Base-by-base conservation (phyloP, 2,113 vertebrate species). In the Ornithorhynchus anatinus region DNA sequence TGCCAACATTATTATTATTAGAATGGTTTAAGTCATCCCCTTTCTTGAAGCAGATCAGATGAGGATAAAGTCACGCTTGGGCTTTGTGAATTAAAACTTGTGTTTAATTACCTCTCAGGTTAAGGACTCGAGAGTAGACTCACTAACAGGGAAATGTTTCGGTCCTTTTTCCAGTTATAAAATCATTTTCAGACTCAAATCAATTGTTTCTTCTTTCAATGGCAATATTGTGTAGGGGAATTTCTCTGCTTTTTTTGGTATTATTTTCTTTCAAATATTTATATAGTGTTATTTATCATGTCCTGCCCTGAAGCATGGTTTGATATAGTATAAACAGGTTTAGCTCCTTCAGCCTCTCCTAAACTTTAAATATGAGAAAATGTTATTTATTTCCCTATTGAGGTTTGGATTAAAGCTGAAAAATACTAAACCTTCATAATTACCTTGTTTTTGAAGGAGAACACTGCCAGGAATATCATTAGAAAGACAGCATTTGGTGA, bases 301-400 rank as follows among this genome's bases (percentile, higher is more conserved):
- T 23, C 31, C 40, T 67, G 23, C 38, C 59, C 70, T 69, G 44
- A 19, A 69, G 58, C 37, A 19, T 20, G 23, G 1, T 51, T 66
- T 67, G 60, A 43, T 27, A 54, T 54, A 67, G 53, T 47, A 59
- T 47, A 59, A 69, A 23, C 54, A 56, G 59, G 44, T 44, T 69
- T 36, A 27, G 42, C 29, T 75, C 47, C 20, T 70, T 65, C 33
- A 22, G 37, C n/a, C 10, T 47, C 40, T 58, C 29, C 23, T 79
- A 70, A 64, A 58, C 51, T 73, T 75, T 70, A 61, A 64, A 58
- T 61, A 51, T 38, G 52, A 59, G 20, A 65, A 59, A n/a, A 11
- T 59, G 69, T 52, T 54, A 17, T 5, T 17, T 9, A 17, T 50
- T 50, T 23, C 47, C 47, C 31, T 50, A 27, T 50, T 50, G 22